A percentile compares a stretch with the other conserved stretches of the same genome.
These are phyloP conservation scores for Manis pentadactyla DNA, from an alignment of 2,797 vertebrate species.

Conservation along the genomic window DNA sequence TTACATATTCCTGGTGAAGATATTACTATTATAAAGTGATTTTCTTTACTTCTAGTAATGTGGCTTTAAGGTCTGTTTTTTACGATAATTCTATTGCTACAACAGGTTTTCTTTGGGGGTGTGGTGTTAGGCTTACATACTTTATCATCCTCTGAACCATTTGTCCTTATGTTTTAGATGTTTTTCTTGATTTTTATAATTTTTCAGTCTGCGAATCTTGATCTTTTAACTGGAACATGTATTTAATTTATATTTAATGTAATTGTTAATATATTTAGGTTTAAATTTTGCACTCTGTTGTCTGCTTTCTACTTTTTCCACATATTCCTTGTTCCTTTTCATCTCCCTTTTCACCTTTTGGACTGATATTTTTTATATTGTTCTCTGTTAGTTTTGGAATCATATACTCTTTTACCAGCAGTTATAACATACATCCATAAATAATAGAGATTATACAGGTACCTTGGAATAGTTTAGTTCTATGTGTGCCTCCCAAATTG, in stretches of 20 bases:
- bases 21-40: neutral
- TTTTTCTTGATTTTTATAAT: neutral
- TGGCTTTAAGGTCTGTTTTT: neutral
- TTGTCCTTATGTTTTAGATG: neutral
- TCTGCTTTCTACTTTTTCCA: neutral
- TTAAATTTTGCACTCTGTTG: neutral
- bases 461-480: neutral
- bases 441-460: neutral
- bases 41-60: neutral
- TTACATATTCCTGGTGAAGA: neutral
- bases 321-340: neutral
- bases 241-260: neutral
- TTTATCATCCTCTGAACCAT: neutral
- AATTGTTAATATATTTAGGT: neutral
- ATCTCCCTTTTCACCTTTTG: neutral
- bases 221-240: neutral
- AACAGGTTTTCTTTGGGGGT: neutral
- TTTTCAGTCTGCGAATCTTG: neutral
- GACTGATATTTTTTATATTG: neutral
- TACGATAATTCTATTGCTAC: neutral
- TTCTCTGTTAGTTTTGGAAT: neutral
- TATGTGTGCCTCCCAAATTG: neutral
- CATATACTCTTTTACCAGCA: neutral
- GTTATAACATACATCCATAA: neutral
- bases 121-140: neutral